Conservation (phyloP, 2,888 invertebrate genomes). For the Lithophane ornitopus region DNA sequence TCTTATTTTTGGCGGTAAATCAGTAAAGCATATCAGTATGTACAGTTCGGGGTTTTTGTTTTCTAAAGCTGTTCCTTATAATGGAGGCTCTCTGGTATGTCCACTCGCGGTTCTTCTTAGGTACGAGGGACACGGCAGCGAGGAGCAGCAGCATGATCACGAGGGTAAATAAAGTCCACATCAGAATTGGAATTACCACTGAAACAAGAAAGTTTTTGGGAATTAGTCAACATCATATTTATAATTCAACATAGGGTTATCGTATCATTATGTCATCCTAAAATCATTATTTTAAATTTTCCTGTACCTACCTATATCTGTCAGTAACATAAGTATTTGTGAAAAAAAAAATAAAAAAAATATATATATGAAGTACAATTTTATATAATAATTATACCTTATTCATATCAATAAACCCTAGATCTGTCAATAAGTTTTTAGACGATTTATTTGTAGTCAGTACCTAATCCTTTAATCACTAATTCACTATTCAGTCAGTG, state of each 20-base stretch:
- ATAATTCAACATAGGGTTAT: neutral
- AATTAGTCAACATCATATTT: neutral
- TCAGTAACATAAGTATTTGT: too few relatives aligned
- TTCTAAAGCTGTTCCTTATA: slow-evolving; percentile 74
- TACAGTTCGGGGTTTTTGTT: slow-evolving; percentile 31
- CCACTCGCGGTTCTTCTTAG: slow-evolving; percentile 79
- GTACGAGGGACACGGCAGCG: slow-evolving; percentile 64
- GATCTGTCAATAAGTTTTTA: neutral
- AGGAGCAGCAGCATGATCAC: slow-evolving; percentile 64
- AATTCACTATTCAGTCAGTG: slow-evolving; percentile 8
- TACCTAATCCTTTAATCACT: neutral
- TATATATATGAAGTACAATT: too few relatives aligned
- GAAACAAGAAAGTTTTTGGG: slow-evolving; percentile 15
- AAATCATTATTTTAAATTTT: too few relatives aligned
- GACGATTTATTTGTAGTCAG: neutral
- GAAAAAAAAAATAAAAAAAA: too few relatives aligned
- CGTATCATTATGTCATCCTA: neutral
- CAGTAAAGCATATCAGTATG: slow-evolving; percentile 9
- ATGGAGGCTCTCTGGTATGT: slow-evolving; percentile 69
- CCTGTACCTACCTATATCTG: too few relatives aligned
- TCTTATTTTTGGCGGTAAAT: neutral
- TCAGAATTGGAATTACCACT: slow-evolving; percentile 14
- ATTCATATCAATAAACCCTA: neutral
- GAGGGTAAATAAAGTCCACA: slow-evolving; percentile 63
- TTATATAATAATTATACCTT: neutral